Conservation (phyloP, 37 sponge, comb jelly and placozoan species). For the Diacarnus erythraeanus region DNA sequence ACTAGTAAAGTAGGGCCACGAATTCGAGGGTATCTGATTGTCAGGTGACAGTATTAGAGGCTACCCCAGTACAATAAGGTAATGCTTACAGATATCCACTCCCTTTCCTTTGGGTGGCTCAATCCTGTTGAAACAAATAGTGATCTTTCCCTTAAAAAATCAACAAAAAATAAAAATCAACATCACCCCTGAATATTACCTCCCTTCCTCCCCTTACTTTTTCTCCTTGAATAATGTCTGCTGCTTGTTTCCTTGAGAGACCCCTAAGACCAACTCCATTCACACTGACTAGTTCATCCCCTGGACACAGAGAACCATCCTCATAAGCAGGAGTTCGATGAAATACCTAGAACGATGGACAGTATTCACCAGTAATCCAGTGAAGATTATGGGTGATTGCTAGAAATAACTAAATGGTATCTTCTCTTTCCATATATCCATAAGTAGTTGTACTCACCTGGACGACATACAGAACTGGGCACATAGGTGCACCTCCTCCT, state of each 20-base stretch:
- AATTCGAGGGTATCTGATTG: too few relatives aligned
- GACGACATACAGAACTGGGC: conserved; percentile 92
- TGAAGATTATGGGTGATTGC: too few relatives aligned
- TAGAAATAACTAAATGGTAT: too few relatives aligned
- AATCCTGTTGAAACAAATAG: conserved; percentile 64
- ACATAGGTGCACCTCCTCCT: conserved; percentile 94
- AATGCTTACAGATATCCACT: conserved; percentile 68
- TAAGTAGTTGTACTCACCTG: conserved; percentile 52
- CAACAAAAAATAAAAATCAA: background rate
- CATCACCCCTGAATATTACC: background rate
- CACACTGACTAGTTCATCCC: conserved; percentile 87
- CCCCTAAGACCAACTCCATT: conserved; percentile 71
- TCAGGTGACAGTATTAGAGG: too few relatives aligned
- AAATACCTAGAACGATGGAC: conserved; percentile 70
- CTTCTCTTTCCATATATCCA: too few relatives aligned
- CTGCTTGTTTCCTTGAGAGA: conserved; percentile 78
- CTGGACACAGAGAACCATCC: conserved; percentile 83
- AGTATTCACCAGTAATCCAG: too few relatives aligned
- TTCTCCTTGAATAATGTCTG: conserved; percentile 78
- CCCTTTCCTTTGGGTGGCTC: conserved; percentile 66
- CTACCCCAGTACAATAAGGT: too few relatives aligned
- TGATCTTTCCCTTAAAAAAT: conserved; percentile 53
- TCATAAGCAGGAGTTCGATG: conserved; percentile 94
- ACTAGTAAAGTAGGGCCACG: too few relatives aligned
- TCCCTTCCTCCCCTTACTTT: conserved; percentile 42